Conservation (phyloP, 2,113 vertebrate species). For the Eulemur rufifrons region DNA sequence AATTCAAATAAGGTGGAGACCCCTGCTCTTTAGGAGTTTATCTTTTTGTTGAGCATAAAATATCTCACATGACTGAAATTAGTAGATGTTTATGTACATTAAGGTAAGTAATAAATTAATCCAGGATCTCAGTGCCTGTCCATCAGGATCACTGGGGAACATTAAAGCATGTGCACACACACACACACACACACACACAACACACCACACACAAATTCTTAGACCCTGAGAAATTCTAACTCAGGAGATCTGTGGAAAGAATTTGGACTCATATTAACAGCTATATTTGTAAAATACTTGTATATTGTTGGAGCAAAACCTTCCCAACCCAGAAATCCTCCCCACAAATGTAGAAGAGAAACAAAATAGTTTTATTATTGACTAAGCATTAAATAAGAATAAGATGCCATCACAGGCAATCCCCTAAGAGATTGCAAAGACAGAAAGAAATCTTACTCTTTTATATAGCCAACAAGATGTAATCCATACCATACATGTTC, state of each 20-base stretch:
- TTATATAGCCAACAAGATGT: background rate
- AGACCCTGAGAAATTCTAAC: background rate
- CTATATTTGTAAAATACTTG: background rate
- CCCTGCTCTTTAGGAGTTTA: background rate
- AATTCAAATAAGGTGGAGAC: background rate
- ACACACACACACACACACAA: background rate
- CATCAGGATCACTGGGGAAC: background rate
- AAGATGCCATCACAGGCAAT: background rate
- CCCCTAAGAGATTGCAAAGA: background rate
- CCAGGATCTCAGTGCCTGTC: background rate
- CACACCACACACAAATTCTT: background rate
- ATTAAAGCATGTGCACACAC: background rate
- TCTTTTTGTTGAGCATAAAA: background rate
- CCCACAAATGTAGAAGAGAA: background rate
- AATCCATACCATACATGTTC: background rate
- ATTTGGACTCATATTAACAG: background rate
- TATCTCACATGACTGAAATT: background rate
- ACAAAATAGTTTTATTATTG: background rate
- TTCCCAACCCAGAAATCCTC: background rate
- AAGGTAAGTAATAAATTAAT: background rate
- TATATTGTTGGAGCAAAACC: background rate
- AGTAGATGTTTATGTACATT: background rate
- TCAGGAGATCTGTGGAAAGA: background rate
- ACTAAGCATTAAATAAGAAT: conserved; percentile 11
- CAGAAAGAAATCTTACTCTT: background rate